A percentile compares a stretch with the other conserved stretches of the same genome.
These are phyloP conservation scores for Panthera tigris DNA, from an alignment of 2,113 vertebrate genomes.

Conservation along the genomic window DNA sequence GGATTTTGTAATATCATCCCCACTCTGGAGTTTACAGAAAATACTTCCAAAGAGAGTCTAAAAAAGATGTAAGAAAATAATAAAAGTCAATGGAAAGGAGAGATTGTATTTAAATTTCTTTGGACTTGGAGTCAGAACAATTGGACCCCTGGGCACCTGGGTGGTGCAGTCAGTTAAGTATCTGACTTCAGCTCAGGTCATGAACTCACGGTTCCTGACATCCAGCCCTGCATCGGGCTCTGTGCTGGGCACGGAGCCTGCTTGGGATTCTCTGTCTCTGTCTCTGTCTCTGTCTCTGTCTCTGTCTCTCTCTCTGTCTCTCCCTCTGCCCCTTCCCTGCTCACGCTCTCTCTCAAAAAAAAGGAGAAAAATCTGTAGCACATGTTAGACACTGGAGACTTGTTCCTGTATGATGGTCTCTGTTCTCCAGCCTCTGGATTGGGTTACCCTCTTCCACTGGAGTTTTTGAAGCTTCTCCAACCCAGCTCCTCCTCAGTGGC, in stretches of 20 bases:
- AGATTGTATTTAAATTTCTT: neutral
- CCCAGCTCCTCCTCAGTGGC: neutral
- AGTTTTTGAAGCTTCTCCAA: neutral
- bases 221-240: no score
- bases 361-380: neutral
- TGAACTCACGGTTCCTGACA: no score
- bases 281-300: no score
- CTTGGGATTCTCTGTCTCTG: no score
- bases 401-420: neutral
- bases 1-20: neutral
- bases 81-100: neutral
- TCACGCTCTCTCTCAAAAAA: no score
- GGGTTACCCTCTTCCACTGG: neutral
- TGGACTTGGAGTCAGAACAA: neutral
- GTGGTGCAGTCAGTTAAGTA: no score
- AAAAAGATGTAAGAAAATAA: neutral
- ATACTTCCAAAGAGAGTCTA: neutral
- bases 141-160: neutral
- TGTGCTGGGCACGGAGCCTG: no score
- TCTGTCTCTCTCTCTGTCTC: no score
- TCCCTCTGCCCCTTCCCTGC: no score
- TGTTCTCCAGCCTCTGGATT: neutral
- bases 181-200: no score
- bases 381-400: neutral
- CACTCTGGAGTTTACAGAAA: constrained; percentile 22